phyloP scores from a whole-genome alignment of 2,797 vertebrate species.

The Oceanodroma leucorhoa region DNA sequence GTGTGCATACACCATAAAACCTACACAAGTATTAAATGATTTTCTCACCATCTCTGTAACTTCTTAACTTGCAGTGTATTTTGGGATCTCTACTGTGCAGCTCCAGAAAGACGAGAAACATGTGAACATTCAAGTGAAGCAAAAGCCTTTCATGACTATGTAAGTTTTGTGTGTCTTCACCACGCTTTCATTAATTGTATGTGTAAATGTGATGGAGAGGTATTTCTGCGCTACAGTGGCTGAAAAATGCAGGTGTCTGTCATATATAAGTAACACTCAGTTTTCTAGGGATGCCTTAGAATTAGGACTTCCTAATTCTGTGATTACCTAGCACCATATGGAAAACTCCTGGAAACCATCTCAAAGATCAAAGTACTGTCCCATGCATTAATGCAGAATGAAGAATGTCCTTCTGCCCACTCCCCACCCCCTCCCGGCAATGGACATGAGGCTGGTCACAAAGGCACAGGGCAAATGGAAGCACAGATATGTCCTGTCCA shows the following conservation, averaged over 20 bases:
- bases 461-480: not conserved
- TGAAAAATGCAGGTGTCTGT: not conserved
- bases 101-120: constrained; percentile 87
- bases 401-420: not conserved
- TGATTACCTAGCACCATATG: not conserved
- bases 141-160: constrained; percentile 90
- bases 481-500: not conserved
- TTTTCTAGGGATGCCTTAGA: not conserved
- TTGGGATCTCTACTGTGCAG: constrained; percentile 90
- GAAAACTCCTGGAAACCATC: not conserved
- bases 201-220: not conserved
- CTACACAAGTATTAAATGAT: not conserved
- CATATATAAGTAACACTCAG: not conserved
- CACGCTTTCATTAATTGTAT: not conserved
- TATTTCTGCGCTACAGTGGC: not conserved
- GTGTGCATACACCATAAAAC: not conserved
- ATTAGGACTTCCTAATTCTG: not conserved
- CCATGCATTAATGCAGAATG: not conserved
- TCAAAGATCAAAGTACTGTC: not conserved
- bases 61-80: constrained; percentile 81
- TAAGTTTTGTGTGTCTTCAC: constrained; percentile 71
- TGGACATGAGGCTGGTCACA: not conserved
- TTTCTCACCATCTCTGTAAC: constrained; percentile 1
- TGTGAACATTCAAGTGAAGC: constrained; percentile 90
- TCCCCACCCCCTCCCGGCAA: accelerated